These are phyloP conservation scores for Cheilosia variabilis DNA, from an alignment of 2,888 invertebrate genomes.

Conservation along the genomic window DNA sequence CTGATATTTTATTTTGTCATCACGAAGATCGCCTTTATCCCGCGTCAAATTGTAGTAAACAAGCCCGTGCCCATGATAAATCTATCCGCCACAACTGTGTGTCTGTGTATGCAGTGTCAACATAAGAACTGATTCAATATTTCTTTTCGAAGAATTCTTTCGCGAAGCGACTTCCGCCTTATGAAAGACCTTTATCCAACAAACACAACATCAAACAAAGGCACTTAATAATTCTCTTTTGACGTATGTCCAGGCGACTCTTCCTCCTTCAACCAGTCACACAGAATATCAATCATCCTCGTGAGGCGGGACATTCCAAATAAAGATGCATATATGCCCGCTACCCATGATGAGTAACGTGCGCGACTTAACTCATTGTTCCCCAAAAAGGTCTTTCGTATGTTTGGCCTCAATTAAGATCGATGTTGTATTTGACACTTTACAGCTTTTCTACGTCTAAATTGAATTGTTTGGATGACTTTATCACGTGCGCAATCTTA, in stretches of 20 bases:
- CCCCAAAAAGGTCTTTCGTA: slow-evolving; percentile 1
- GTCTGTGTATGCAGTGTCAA: too few species aligned
- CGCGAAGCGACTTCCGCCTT: slow-evolving; percentile 46
- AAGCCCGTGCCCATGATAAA: too few species aligned
- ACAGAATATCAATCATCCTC: slow-evolving; percentile 48
- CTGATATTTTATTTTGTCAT: too few species aligned
- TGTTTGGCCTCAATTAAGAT: slow-evolving; percentile 57
- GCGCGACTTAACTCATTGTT: slow-evolving; percentile 1
- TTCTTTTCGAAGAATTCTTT: neutral
- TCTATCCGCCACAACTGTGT: too few species aligned
- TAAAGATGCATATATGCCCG: slow-evolving; percentile 27
- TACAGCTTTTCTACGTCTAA: slow-evolving; percentile 28
- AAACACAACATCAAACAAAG: slow-evolving; percentile 42
- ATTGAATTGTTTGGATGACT: slow-evolving; percentile 17
- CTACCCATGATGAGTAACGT: slow-evolving; percentile 42
- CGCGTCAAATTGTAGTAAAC: too few species aligned
- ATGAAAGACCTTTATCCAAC: neutral
- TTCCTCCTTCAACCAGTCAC: slow-evolving; percentile 18
- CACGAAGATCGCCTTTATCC: too few species aligned
- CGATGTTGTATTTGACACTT: slow-evolving; percentile 38
- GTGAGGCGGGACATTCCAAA: slow-evolving; percentile 37
- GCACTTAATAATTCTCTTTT: slow-evolving; percentile 30
- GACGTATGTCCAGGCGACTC: slow-evolving; percentile 25
- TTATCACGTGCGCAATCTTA: slow-evolving; percentile 26
- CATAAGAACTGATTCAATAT: neutral